A percentile compares a stretch with the other conserved stretches of the same genome.
Evolutionary conservation across 2,888 invertebrate genomes (phyloP).

Genomic region (Myathropa florea): DNA sequence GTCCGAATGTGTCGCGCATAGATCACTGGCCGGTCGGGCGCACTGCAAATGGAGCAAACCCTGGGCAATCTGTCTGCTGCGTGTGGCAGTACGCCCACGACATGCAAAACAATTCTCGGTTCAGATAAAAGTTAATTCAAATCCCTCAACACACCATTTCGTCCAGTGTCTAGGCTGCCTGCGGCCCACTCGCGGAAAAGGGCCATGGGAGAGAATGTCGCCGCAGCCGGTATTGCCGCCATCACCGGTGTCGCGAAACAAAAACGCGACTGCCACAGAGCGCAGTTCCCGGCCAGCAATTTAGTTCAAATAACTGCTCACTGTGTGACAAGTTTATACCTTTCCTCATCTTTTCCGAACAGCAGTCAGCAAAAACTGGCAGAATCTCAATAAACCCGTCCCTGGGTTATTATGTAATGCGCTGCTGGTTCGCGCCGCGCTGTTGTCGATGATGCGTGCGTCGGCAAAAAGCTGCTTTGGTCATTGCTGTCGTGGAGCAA

Average conservation of each 20-base stretch:
- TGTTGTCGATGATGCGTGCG: background rate
- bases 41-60: constrained; percentile 32
- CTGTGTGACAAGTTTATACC: constrained; percentile 56
- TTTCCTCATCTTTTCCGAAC: constrained; percentile 22
- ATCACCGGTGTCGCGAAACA: background rate
- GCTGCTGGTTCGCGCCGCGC: constrained; percentile 13
- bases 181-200: constrained; percentile 50
- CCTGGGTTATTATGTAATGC: constrained; percentile 48
- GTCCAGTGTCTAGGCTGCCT: constrained; percentile 2
- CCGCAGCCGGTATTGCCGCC: background rate
- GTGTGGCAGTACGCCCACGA: constrained; percentile 52
- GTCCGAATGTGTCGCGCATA: constrained; percentile 66
- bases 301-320: constrained; percentile 59
- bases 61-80: constrained; percentile 53
- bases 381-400: constrained; percentile 47
- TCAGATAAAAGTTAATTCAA: constrained; percentile 69
- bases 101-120: constrained; percentile 59
- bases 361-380: constrained; percentile 11
- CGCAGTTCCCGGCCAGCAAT: constrained; percentile 41
- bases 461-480: constrained; percentile 58
- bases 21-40: constrained; percentile 53
- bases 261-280: background rate
- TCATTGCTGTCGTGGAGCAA: constrained; percentile 65
- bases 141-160: constrained; percentile 42
- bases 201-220: constrained; percentile 40